Evolutionary conservation across 2,888 invertebrate genomes (phyloP), one percentile per base, ranked within the genome.

Genomic region (Cylindroiulus punctatus): DNA sequence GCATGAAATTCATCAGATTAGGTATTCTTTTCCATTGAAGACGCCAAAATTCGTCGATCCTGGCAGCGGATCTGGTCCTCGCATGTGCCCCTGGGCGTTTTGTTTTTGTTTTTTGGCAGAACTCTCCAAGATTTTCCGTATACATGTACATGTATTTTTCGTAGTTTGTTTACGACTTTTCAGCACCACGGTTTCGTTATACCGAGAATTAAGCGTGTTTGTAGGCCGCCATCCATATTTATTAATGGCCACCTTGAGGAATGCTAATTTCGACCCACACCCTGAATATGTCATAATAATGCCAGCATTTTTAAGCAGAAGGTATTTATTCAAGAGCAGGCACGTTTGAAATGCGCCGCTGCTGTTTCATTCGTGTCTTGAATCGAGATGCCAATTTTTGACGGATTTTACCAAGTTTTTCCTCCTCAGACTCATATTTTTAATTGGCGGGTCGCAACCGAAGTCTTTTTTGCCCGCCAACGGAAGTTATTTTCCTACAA

Each of bases 161-260:
- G 26, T 10, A n/a, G n/a, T 26, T 65, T 65, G 65, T 65, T 65
- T 65, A 65, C 65, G 65, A 65, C 26, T 65, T 65, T 52, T 65
- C 12, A 8, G 10, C 26, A 26, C 65, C 65, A 65, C 65, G 65
- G 65, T 65, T 65, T 65, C 65, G 65, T 26, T 44, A 44, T 65
- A 7, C 65, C 26, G n/a, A 65, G 65, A 65, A 65, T n/a, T n/a
- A n/a, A n/a, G n/a, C 65, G 65, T 65, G 65, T 65, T 65, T 65
- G 65, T 65, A 65, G 65, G 65, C 65, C 65, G 65, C 26, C 26
- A 65, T 65, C 65, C 65, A 65, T 65, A 65, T 65, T 65, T 65
- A 65, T 65, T 65, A 65, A 65, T 65, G 65, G 65, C 65, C 65
- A 65, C 65, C 65, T 65, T 65, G 65, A 65, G 65, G 65, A 65